Conservation (phyloP, 2,113 vertebrate genomes). For the Lepus europaeus region DNA sequence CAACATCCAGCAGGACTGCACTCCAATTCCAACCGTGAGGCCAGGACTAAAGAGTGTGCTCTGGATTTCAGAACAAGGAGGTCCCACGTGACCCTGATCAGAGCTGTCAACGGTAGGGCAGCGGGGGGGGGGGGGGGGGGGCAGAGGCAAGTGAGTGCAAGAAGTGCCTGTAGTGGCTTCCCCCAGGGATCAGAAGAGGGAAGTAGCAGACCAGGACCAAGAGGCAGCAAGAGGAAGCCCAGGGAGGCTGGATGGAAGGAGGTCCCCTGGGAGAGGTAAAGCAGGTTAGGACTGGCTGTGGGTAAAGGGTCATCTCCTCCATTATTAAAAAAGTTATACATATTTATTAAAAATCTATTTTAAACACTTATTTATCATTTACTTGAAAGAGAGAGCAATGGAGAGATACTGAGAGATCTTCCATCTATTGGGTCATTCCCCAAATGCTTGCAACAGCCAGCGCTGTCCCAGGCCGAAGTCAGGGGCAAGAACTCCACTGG, state of each 20-base stretch:
- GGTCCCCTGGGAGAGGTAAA: rapidly evolving
- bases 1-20: not conserved
- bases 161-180: not conserved
- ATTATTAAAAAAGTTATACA: no score
- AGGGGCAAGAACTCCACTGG: no score
- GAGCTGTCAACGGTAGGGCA: not conserved
- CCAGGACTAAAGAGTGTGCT: not conserved
- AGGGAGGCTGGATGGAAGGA: not conserved
- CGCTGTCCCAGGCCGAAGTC: no score
- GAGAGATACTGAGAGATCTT: no score
- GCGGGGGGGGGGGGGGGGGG: not conserved
- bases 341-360: no score
- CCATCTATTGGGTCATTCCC: no score
- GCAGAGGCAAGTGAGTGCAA: not conserved
- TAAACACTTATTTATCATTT: no score
- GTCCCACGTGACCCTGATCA: not conserved
- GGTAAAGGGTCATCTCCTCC: not conserved
- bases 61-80: not conserved
- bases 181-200: not conserved
- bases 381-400: no score
- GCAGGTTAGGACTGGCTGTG: not conserved
- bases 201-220: not conserved
- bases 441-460: no score
- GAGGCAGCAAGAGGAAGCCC: not conserved
- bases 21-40: not conserved